phyloP scores from a whole-genome alignment of 2,888 invertebrate species.

The Brachylomia viminalis region DNA sequence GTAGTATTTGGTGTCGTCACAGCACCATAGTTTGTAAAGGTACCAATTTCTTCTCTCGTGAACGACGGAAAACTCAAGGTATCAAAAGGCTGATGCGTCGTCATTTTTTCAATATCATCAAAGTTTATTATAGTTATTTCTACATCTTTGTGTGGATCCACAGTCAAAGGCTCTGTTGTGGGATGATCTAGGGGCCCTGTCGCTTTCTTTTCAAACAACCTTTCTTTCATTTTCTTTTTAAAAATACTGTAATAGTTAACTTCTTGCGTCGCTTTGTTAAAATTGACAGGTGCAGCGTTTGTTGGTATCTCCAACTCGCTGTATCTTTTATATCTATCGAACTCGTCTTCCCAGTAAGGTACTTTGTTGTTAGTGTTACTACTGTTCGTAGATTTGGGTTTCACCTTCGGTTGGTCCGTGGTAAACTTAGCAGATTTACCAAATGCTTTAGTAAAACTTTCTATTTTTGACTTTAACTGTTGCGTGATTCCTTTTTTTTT shows the following conservation, averaged over 20 bases:
- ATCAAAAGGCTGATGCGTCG: background rate
- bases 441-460: background rate
- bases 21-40: background rate
- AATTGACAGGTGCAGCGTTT: constrained; percentile 2
- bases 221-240: constrained; percentile 41
- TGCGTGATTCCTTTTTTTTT: background rate
- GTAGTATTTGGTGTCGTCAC: background rate
- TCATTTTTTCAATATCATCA: constrained; percentile 55
- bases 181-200: fast-evolving
- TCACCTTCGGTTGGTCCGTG: fast-evolving
- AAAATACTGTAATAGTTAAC: constrained; percentile 46
- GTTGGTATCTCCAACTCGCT: background rate
- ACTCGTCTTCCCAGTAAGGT: background rate
- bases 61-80: background rate
- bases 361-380: background rate
- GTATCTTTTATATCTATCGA: constrained; percentile 39
- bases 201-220: constrained; percentile 42
- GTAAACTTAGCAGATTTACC: background rate
- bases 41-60: background rate
- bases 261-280: background rate
- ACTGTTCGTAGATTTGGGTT: background rate
- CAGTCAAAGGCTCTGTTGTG: background rate
- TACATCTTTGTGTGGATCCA: constrained; percentile 49
- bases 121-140: constrained; percentile 71
- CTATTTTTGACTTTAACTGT: background rate